A percentile compares a stretch with the other conserved stretches of the same genome.
phyloP scores from a whole-genome alignment of 1,140 invertebrate species.

The Scaptomyza pallida region DNA sequence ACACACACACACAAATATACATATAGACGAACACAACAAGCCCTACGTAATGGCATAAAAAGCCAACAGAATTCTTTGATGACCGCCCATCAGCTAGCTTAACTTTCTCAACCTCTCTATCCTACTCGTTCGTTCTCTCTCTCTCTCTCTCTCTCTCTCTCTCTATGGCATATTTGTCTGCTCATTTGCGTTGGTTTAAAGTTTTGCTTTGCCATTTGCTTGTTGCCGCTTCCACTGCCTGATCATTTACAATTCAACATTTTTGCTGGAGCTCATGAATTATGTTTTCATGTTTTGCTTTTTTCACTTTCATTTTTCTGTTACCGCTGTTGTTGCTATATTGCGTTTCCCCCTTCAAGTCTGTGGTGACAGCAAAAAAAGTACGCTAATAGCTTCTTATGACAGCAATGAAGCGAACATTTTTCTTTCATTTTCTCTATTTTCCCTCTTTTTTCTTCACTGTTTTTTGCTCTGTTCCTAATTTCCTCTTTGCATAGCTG shows the following conservation, averaged over 20 bases:
- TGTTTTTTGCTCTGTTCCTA: background rate
- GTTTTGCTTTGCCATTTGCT: conserved; percentile 2
- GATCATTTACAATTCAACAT: conserved; percentile 79
- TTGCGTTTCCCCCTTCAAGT: background rate
- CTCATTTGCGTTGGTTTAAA: conserved; percentile 39
- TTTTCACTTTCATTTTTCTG: conserved; percentile 28
- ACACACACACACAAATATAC: too few relatives aligned
- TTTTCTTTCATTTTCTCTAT: conserved; percentile 37
- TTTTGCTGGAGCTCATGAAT: conserved; percentile 61
- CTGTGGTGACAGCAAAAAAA: conserved; percentile 39
- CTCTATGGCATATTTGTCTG: conserved; percentile 27
- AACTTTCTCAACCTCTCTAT: background rate
- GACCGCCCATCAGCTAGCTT: conserved; percentile 30
- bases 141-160: background rate
- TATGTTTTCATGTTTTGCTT: conserved; percentile 66
- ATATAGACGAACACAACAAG: conserved; percentile 9
- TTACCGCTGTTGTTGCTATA: conserved; percentile 10
- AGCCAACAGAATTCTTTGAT: conserved; percentile 58
- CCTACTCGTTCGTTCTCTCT: conserved; percentile 21
- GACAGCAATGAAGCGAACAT: conserved; percentile 58
- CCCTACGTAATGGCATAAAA: conserved; percentile 43
- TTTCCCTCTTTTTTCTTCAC: too few relatives aligned
- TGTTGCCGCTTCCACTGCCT: conserved; percentile 17
- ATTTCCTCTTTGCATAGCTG: conserved; percentile 20
- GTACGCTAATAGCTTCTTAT: conserved; percentile 76